These are phyloP conservation scores for Apocheima hispidaria DNA, from an alignment of 2,888 invertebrate species.

Conservation along the genomic window DNA sequence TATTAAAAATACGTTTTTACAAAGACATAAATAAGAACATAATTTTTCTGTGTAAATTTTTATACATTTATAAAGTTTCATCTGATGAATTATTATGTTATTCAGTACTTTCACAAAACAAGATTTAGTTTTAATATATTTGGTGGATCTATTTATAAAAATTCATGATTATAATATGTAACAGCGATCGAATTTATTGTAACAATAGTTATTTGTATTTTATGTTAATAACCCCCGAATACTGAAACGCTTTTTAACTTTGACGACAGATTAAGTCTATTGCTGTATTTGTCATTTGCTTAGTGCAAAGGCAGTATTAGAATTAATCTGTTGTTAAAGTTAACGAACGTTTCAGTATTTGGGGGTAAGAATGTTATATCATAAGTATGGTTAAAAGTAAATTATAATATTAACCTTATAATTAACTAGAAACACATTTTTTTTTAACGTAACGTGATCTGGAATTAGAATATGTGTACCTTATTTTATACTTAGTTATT, in stretches of 20 bases:
- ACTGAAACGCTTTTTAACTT: no score
- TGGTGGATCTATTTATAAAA: neutral
- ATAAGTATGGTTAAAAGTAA: neutral
- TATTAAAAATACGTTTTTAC: no score
- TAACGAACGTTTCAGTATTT: no score
- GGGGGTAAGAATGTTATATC: no score
- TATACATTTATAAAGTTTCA: no score
- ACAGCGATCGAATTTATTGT: slow-evolving; percentile 26
- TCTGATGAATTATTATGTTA: no score
- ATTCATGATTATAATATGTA: neutral
- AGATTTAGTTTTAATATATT: neutral
- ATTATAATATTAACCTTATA: neutral
- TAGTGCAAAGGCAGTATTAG: no score
- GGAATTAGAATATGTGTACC: neutral
- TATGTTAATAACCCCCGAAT: neutral
- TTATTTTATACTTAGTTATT: slow-evolving; percentile 16
- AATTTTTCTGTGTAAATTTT: no score
- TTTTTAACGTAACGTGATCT: neutral
- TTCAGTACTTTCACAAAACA: neutral
- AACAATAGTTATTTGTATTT: neutral
- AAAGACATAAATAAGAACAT: no score
- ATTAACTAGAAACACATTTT: neutral
- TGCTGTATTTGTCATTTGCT: no score
- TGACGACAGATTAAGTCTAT: no score
- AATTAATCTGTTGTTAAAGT: no score